phyloP scores from a whole-genome alignment of 2,888 invertebrate species.

The Parnassius glacialis region DNA sequence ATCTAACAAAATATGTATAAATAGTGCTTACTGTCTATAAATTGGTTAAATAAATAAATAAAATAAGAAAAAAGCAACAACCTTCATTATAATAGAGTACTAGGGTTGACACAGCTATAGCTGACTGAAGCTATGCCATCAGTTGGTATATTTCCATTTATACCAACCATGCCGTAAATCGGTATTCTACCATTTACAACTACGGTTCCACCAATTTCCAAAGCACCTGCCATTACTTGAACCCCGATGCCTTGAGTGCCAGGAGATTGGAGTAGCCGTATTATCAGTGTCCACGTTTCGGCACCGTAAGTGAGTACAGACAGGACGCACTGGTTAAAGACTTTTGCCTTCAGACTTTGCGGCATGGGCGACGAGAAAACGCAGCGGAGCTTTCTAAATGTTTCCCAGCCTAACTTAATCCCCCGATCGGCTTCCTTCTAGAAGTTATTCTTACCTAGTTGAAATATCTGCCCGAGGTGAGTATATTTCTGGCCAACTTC shows the following conservation, averaged over 20 bases:
- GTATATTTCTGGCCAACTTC: too few species aligned
- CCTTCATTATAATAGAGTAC: slow-evolving; percentile 12
- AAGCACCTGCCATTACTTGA: slow-evolving; percentile 48
- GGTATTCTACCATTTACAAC: slow-evolving; percentile 56
- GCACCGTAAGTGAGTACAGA: too few species aligned
- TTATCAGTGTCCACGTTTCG: too few species aligned
- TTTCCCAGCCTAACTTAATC: too few species aligned
- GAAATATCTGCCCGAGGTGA: too few species aligned
- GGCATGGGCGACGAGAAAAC: too few species aligned
- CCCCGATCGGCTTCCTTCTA: too few species aligned
- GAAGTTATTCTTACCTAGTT: too few species aligned
- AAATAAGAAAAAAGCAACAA: neutral
- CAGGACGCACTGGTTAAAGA: too few species aligned
- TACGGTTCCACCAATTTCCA: slow-evolving; percentile 55
- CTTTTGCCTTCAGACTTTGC: too few species aligned
- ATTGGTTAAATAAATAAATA: slow-evolving; percentile 24
- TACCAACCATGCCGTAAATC: slow-evolving; percentile 48
- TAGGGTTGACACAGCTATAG: slow-evolving; percentile 39
- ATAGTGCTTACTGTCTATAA: neutral
- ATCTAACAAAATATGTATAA: too few species aligned
- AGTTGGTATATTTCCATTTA: slow-evolving; percentile 53
- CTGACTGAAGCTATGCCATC: slow-evolving; percentile 50
- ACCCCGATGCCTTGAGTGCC: slow-evolving; percentile 44
- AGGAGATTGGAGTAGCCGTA: slow-evolving; percentile 26
- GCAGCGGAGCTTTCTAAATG: too few species aligned